Evolutionary conservation across 2,113 vertebrate genomes (phyloP).

Genomic region (Echinops telfairi): DNA sequence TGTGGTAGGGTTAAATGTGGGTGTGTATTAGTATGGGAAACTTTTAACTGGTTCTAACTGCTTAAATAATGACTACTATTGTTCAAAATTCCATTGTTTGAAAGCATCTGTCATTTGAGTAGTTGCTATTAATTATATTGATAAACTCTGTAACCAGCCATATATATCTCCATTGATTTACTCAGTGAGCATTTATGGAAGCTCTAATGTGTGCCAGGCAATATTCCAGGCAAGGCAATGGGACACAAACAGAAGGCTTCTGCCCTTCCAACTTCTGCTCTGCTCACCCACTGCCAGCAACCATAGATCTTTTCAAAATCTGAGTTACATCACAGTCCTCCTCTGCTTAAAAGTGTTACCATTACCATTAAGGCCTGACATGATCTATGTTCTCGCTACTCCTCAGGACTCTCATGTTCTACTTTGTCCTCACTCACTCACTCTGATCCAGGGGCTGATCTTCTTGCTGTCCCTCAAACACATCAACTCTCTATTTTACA

Average conservation of each 20-base stretch:
- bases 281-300: not conserved
- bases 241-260: not conserved
- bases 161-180: not conserved
- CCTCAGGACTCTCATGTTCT: not conserved
- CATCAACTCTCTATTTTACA: not conserved
- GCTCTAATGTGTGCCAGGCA: not conserved
- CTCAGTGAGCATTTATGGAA: not conserved
- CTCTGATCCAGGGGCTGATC: too few relatives aligned
- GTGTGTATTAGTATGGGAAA: not conserved
- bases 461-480: not conserved
- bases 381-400: too few relatives aligned
- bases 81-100: not conserved
- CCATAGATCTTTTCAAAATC: not conserved
- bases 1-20: not conserved
- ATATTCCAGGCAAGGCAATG: not conserved
- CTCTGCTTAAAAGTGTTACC: not conserved
- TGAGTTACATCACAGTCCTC: rapidly evolving
- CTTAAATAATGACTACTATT: not conserved
- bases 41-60: constrained; percentile 3
- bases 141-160: not conserved
- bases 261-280: not conserved
- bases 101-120: not conserved
- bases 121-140: constrained; percentile 4
- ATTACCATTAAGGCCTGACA: too few relatives aligned
- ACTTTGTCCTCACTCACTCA: rapidly evolving